These are phyloP conservation scores for Cylloceria caligata DNA, from an alignment of 2,888 invertebrate species.

Conservation along the genomic window DNA sequence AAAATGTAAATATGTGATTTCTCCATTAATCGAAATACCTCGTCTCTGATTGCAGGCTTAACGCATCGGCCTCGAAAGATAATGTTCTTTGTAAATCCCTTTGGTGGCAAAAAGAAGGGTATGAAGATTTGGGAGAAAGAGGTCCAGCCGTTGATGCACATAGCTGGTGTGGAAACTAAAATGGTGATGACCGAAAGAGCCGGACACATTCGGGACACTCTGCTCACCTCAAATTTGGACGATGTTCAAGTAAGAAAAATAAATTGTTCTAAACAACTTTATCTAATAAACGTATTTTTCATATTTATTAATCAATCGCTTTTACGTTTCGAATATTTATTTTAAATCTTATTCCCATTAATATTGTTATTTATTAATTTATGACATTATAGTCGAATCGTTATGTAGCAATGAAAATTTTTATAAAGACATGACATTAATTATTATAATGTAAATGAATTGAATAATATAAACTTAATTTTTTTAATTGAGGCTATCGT, in stretches of 20 bases:
- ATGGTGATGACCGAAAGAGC: slow-evolving; percentile 90
- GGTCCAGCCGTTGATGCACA: slow-evolving; percentile 88
- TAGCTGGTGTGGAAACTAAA: slow-evolving; percentile 89
- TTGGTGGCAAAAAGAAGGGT: slow-evolving; percentile 92
- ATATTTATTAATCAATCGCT: too few relatives aligned
- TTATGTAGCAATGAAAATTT: too few relatives aligned
- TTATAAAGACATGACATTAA: too few relatives aligned
- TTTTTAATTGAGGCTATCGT: slow-evolving; percentile 90
- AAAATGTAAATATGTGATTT: slow-evolving; percentile 6
- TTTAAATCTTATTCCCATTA: too few relatives aligned
- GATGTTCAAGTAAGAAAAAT: slow-evolving; percentile 80
- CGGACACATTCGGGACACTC: slow-evolving; percentile 91
- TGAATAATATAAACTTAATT: slow-evolving; percentile 68
- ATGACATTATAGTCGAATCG: too few relatives aligned
- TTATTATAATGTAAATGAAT: too few relatives aligned
- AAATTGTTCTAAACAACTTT: too few relatives aligned
- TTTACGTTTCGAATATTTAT: too few relatives aligned
- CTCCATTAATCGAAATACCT: neutral
- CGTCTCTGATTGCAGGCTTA: slow-evolving; percentile 82
- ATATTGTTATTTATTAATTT: too few relatives aligned
- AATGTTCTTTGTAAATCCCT: slow-evolving; percentile 93
- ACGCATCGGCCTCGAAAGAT: slow-evolving; percentile 89
- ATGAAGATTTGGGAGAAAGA: slow-evolving; percentile 90
- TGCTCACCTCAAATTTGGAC: slow-evolving; percentile 87
- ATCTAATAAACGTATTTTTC: too few relatives aligned